Evolutionary conservation across 2,797 vertebrate genomes (phyloP), one percentile per base, ranked within the genome.

Genomic region (Tauraco hartlaubi): DNA sequence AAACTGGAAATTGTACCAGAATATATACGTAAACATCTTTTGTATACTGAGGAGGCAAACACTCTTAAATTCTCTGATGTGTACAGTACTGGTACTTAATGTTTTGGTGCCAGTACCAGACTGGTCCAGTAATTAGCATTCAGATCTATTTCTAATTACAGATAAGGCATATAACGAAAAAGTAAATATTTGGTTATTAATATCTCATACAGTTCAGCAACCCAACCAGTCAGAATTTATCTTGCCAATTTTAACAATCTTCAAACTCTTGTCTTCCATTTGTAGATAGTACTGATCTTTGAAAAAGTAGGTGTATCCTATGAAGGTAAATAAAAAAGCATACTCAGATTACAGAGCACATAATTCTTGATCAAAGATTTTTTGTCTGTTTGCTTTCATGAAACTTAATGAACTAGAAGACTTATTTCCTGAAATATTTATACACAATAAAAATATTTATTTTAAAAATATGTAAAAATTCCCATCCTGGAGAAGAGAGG

Each of bases 261-360:
- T 99, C 98, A 99, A 98, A 97, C 98, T 99, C 95, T 98, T 99
- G 98, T 99, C 99, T 94, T 99, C 99, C 98, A 99, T 96, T 98
- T 99, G 99, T 97, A 99, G 98, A 96, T 99, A 99, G 97, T 99
- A 99, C 88, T 98, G 98, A 72, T 98, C 99, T 98, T 99, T 99
- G 98, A 99, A 99, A 98, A 99, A 99, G 97, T 99, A 99, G 97
- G 99, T 99, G 97, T 99, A 98, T 92, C 99, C 99, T 99, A 97
- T 91, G 72, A 91, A 37, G 87, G 87, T 33, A 97, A 91, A 95
- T 37, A 58, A 51, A 73, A 80, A 81, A 35, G 22, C 56, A 55
- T 17, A 15, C 17, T 89, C 11, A 64, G 41, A 11, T 81, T 75
- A 73, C 5, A 29, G 20, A 85, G 29, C 15, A 37, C 5, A 5